Evolutionary conservation across 2,888 invertebrate genomes (phyloP), one percentile per base, ranked within the genome.

Genomic region (Platycheirus albimanus): DNA sequence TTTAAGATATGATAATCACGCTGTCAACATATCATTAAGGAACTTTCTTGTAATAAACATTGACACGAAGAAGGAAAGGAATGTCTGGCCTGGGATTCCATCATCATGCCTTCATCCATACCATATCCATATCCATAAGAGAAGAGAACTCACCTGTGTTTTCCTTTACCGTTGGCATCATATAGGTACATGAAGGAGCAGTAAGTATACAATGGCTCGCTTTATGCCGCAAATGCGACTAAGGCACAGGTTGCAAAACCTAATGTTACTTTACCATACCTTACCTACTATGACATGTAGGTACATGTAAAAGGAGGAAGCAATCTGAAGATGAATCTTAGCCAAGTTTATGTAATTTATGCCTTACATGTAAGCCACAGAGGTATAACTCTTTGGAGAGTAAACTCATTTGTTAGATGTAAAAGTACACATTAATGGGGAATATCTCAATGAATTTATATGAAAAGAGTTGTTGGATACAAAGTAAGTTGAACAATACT

Each of bases 1-100:
- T 76, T 76, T 63, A 19, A 76, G 66, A 67, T 78, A 78, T 71
- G 81, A 81, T 81, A 81, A 81, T 81, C 81, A 76, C 36, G 76
- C 76, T 76, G 81, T 81, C 81, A 81, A 81, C 76, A 76, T 81
- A 54, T 81, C 76, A 67, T 81, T 81, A 81, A 81, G 71, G 54
- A 76, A 76, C 30, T 76, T 76, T 71, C 71, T 67, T 76, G 58
- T 66, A 54, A 81, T 67, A 71, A 76, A 81, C 74, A 69, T 41
- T 75, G 69, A 75, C 81, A 67, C 41, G 70, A 58, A 71, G 41
- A 43, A 36, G 15, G 45, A 30, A 61, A 45, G 30, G 45, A 45
- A 30, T 13, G 30, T 36, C n/a, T n/a, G n/a, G 19, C 20, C 20
- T 56, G 38, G 17, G 61, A 15, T 43, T 43, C 43, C 30, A 30